Base-by-base conservation (phyloP, 2,888 invertebrate genomes). In the Drosophila aldrichi region DNA sequence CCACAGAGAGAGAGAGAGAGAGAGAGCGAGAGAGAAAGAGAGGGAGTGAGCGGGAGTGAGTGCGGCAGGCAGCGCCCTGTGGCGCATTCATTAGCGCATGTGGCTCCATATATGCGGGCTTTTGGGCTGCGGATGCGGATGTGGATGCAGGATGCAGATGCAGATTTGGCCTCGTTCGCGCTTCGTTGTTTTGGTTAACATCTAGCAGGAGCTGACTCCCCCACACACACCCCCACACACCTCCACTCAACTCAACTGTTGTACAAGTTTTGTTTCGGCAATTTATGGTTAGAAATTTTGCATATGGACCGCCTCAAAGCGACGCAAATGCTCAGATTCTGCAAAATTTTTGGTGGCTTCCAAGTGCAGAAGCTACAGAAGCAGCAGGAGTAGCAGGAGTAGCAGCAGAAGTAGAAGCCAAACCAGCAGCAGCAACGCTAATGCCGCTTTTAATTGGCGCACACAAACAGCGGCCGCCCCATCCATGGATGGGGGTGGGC, bases 361-460 rank as follows among this genome's bases (percentile, higher is more conserved):
- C 60, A 60, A 74, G 88, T 65, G 74, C 77, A 36, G 36, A 18
- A 36, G 80, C 63, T 36, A 36, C 68, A 41, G 52, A 51, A 29
- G 41, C 14, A 43, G 48, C 36, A 46, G 52, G n/a, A 40, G n/a
- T 34, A 38, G 49, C 25, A 25, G 25, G 25, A 25, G 25, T 25
- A 25, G 5, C 20, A 22, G 20, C 25, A 38, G 16, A 38, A 38
- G 36, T 38, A 38, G 36, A 16, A 38, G 16, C 36, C 16, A 38
- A 16, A 38, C 36, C 36, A 32, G 32, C 36, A 22, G 48, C 48
- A 48, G 77, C 67, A 48, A 36, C 79, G 85, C 82, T 90, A 84
- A 84, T 84, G 83, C 90, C 73, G 90, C 84, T 84, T 84, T 84
- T 84, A 84, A 84, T 84, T 84, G 84, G 82, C 88, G 89, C 82